Evolutionary conservation across 1,140 invertebrate species (phyloP).

Genomic region (Drosophila parabipectinata): DNA sequence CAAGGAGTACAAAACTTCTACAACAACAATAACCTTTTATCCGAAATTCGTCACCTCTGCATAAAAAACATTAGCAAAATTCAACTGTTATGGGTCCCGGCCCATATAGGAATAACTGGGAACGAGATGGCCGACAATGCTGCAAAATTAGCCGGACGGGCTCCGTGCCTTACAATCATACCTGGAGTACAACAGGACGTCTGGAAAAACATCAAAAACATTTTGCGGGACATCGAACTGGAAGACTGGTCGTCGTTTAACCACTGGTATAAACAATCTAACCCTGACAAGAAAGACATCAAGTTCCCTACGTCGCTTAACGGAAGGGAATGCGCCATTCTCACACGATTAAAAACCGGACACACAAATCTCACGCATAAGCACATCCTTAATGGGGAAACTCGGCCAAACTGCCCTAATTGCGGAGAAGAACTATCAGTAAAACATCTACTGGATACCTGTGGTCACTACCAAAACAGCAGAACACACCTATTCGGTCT

Average conservation of each 20-base stretch:
- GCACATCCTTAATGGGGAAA: slow-evolving; percentile 7
- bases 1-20: too few species aligned
- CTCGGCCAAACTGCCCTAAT: background rate
- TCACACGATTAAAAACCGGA: slow-evolving; percentile 14
- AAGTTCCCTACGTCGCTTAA: background rate
- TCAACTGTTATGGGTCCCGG: too few species aligned
- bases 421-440: slow-evolving; percentile 17
- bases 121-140: background rate
- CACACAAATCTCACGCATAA: slow-evolving; percentile 10
- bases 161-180: slow-evolving; percentile 16
- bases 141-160: background rate
- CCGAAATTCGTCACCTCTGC: too few species aligned
- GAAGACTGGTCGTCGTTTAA: too few species aligned
- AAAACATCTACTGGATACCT: slow-evolving; percentile 4
- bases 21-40: too few species aligned
- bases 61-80: too few species aligned
- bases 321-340: slow-evolving; percentile 1
- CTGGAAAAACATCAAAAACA: background rate
- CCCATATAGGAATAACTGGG: background rate
- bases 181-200: slow-evolving; percentile 9
- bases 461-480: background rate
- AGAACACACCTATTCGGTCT: slow-evolving; percentile 2
- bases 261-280: slow-evolving; percentile 1
- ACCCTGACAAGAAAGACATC: background rate
- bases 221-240: too few species aligned